Evolutionary conservation across 2,113 vertebrate species (phyloP), one percentile per base, ranked within the genome.

Genomic region (Eudyptes chrysolophus): DNA sequence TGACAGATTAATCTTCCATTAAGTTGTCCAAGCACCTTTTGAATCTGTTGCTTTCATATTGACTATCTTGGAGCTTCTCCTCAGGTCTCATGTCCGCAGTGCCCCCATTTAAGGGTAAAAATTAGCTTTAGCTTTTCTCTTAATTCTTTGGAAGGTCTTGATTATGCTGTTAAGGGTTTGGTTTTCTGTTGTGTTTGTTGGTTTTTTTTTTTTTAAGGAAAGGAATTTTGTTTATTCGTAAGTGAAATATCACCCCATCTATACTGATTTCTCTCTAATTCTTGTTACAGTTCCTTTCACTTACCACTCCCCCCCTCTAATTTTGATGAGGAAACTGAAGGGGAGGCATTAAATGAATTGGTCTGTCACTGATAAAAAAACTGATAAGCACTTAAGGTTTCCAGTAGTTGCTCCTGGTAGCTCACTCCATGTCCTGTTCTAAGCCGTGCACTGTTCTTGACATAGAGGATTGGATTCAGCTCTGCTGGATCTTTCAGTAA

Each of bases 401-500:
- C 58, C 94, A 46, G 87, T 32, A 78, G 89, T 46, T 74, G 66
- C 52, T 89, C 57, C 80, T 92, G 81, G 89, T 81, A 76, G 60
- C 77, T 96, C 89, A 57, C 84, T 79, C 93, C 55, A 21, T 60
- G 91, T 92, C 60, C 82, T 93, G 82, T 93, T 78, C 87, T 70
- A 60, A 14, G 89, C 87, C 60, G 6, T 40, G 75, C 29, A 4
- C 92, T 89, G 91, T 70, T 94, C 80, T 81, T 96, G 79, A 57
- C 85, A 90, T 6, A 75, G 84, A 82, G 61, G 71, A 89, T 80
- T 90, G 89, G 89, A 86, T 93, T 95, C 74, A 58, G 70, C 75
- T 2, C 95, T 96, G 87, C 93, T 85, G 94, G 95, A 85, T 95
- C 96, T 92, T 51, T 94, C 87, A 95, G 82, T 89, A 89, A 94